Base-by-base conservation (phyloP, 2,888 invertebrate species). In the Zygogramma bicolorata region DNA sequence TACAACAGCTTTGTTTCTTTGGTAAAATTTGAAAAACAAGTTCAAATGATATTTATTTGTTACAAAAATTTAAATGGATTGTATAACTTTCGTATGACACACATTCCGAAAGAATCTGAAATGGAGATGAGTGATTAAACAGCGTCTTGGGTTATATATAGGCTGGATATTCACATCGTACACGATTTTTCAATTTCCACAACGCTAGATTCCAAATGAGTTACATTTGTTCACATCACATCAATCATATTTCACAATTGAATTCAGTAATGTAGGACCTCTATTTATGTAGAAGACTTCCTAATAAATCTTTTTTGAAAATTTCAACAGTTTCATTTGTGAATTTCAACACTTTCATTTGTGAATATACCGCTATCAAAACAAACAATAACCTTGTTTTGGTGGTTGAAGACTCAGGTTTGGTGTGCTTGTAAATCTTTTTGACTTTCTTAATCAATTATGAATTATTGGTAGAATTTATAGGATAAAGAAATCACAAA, bases 71-170 rank as follows among this genome's bases (percentile, higher is more conserved):
- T n/a, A n/a, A n/a, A n/a, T n/a, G n/a, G n/a, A n/a, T n/a, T n/a
- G n/a, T n/a, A n/a, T n/a, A n/a, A n/a, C n/a, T n/a, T n/a, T n/a
- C n/a, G n/a, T 40, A 38, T 63, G 70, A 73, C 66, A 61, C 63
- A 58, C 25, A 46, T 74, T 71, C 60, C 53, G 3, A 31, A 34
- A 65, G 20, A 60, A 31, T 42, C 53, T 57, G 65, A 67, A 70
- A 65, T 67, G 38, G 49, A 61, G 68, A 42, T 20, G 68, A 22
- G n/a, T n/a, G n/a, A 38, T 53, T 74, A 77, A 77, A 77, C 74
- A 75, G 1, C 13, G 5, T n/a, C n/a, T 18, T 20, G 70, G 65
- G 68, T 76, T 75, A 76, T 69, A 75, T 69, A 74, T 77, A 75
- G 73, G 68, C 15, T 34, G 10, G 63, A 73, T 77, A 78, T 25